Base-by-base conservation (phyloP, 2,797 vertebrate species). In the Notolabrus celidotus region DNA sequence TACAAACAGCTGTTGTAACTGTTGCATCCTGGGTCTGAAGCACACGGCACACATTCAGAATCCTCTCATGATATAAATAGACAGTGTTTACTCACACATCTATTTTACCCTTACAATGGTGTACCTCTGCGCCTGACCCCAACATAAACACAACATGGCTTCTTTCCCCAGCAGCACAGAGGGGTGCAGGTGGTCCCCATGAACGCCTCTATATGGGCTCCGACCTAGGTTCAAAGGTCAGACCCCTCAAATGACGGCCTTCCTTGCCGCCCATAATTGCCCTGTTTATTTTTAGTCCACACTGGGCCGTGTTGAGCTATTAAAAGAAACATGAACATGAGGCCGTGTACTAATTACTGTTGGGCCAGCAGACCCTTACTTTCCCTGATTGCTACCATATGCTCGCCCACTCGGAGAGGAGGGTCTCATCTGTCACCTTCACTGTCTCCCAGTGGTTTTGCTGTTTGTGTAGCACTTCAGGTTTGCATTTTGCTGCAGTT, bases 211-310 rank as follows among this genome's bases (percentile, higher is more conserved):
- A 64, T 82, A 83, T 81, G 61, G 88, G 78, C 63, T 93, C 81
- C 90, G 92, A 92, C 91, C 92, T 39, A 64, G 82, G 94, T 89
- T 94, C 91, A 93, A 75, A 93, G 93, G 89, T 94, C 86, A 81
- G 77, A 83, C 68, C 91, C 89, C 83, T 89, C 71, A 93, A 95
- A 95, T 94, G 92, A 92, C 70, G 86, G 85, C 84, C 91, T 90
- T 91, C 91, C 89, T 92, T 71, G 79, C 90, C 57, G 75, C 86
- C 89, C 87, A 88, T 91, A 94, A 95, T 94, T 94, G 90, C 82
- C 83, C 70, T 94, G 89, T 95, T 95, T 95, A 95, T 95, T 95
- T 95, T 94, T 95, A 95, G 95, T 96, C 94, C 92, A 93, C 92
- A 89, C 91, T 85, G 84, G 76, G 88, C 94, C 86, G 93, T 93